These are phyloP conservation scores for Myocastor coypus DNA, from an alignment of 2,113 vertebrate species.

Conservation along the genomic window DNA sequence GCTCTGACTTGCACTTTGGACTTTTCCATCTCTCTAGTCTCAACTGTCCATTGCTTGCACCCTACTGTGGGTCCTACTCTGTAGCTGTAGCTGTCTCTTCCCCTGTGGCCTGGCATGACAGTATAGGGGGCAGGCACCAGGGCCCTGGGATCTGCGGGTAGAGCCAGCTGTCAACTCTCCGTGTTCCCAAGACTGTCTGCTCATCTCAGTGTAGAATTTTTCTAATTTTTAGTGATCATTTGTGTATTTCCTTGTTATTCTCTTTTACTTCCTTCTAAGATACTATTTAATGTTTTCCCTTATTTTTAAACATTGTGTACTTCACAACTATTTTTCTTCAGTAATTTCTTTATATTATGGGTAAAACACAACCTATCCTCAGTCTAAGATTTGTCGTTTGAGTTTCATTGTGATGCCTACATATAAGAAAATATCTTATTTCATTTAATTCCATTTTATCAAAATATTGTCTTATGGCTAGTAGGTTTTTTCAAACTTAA, in stretches of 20 bases:
- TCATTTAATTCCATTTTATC: conserved; percentile 47
- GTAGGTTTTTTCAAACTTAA: background rate
- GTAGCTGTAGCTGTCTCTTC: too few species aligned
- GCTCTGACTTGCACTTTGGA: too few species aligned
- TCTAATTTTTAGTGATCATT: background rate
- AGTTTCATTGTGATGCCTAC: background rate
- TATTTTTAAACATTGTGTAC: background rate
- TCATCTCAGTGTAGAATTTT: background rate
- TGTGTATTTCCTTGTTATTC: background rate
- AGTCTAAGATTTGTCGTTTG: background rate
- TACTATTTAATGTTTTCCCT: background rate
- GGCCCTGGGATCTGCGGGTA: too few species aligned
- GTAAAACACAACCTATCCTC: background rate
- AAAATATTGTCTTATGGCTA: background rate
- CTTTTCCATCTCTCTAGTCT: too few species aligned
- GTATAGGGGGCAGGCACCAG: too few species aligned
- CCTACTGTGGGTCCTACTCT: too few species aligned
- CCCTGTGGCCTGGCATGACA: too few species aligned
- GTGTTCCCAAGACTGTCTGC: too few species aligned
- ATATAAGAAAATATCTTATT: background rate
- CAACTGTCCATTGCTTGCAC: too few species aligned
- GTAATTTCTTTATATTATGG: background rate
- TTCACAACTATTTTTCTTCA: background rate
- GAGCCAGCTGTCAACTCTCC: too few species aligned
- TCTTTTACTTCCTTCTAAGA: background rate